These are phyloP conservation scores for Potamilus streckersoni DNA, from an alignment of 1,140 invertebrate species.

Conservation along the genomic window DNA sequence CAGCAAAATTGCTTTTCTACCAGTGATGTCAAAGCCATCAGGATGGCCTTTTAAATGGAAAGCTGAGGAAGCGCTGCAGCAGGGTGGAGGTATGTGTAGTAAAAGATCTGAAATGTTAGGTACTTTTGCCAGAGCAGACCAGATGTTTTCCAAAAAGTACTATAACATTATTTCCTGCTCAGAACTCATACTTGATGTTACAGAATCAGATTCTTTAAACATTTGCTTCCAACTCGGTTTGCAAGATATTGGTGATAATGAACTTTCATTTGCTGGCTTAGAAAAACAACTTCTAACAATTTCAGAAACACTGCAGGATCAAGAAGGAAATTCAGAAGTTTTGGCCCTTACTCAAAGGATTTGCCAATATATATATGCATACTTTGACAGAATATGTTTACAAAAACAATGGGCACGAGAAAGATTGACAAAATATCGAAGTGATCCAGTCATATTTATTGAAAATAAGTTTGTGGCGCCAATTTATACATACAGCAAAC, in stretches of 20 bases:
- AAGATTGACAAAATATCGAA: not conserved
- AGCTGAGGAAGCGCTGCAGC: not conserved
- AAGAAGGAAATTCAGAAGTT: not conserved
- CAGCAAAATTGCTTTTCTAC: conserved; percentile 25
- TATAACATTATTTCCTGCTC: not conserved
- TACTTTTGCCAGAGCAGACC: not conserved
- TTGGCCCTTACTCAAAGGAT: not conserved
- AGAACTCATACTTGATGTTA: not conserved
- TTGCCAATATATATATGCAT: not conserved
- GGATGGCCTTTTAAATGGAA: conserved; percentile 35
- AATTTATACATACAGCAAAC: conserved; percentile 14
- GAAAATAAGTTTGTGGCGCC: conserved; percentile 17
- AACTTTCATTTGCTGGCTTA: not conserved
- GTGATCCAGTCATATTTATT: conserved; percentile 14
- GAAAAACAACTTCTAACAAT: not conserved
- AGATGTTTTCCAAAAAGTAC: too few species aligned
- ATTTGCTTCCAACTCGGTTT: not conserved
- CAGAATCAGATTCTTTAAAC: not conserved
- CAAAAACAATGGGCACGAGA: not conserved
- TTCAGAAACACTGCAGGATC: not conserved
- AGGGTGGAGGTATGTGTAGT: not conserved
- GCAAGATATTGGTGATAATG: not conserved
- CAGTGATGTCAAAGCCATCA: conserved; percentile 23
- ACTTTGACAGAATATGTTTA: not conserved
- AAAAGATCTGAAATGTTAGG: not conserved